These are phyloP conservation scores for Osmerus mordax DNA, from an alignment of 2,113 vertebrate genomes.

Conservation along the genomic window DNA sequence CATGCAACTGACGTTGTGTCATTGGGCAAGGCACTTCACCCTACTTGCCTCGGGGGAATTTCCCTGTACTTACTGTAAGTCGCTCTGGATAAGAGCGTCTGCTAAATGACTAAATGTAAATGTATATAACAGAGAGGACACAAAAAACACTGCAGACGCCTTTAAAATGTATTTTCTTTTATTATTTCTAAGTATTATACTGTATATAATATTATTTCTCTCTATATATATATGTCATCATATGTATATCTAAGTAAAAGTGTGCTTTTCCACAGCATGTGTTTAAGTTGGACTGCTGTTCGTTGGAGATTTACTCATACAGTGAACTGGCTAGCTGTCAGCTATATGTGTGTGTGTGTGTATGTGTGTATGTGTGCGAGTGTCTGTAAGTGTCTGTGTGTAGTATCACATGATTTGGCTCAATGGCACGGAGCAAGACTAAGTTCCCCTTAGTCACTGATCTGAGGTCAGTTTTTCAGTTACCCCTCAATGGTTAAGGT, in stretches of 20 bases:
- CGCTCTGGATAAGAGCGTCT: too few relatives aligned
- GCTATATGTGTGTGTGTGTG: conserved; percentile 23
- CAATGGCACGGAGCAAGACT: conserved; percentile 51
- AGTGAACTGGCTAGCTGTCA: conserved; percentile 62
- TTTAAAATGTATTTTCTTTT: conserved; percentile 72
- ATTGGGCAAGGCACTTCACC: too few relatives aligned
- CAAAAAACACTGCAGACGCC: conserved; percentile 35
- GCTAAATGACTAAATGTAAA: too few relatives aligned
- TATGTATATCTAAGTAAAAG: conserved; percentile 72
- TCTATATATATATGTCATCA: conserved; percentile 66
- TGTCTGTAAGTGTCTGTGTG: conserved; percentile 37
- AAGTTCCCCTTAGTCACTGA: conserved; percentile 41
- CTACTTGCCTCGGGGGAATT: too few relatives aligned
- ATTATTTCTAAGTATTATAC: conserved; percentile 61
- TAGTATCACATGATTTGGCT: conserved; percentile 47
- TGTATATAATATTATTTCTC: conserved; percentile 68
- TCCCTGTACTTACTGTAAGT: too few relatives aligned
- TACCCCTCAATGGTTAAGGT: neutral
- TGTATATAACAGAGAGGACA: neutral
- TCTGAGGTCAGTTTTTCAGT: conserved; percentile 25
- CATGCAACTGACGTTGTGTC: too few relatives aligned
- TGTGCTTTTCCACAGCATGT: conserved; percentile 72
- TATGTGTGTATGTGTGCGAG: conserved; percentile 21
- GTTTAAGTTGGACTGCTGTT: conserved; percentile 65
- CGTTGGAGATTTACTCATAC: conserved; percentile 68